A percentile compares a stretch with the other conserved stretches of the same genome.
Conservation (phyloP, 1,140 invertebrate species). For the Agrypnia vestita region DNA sequence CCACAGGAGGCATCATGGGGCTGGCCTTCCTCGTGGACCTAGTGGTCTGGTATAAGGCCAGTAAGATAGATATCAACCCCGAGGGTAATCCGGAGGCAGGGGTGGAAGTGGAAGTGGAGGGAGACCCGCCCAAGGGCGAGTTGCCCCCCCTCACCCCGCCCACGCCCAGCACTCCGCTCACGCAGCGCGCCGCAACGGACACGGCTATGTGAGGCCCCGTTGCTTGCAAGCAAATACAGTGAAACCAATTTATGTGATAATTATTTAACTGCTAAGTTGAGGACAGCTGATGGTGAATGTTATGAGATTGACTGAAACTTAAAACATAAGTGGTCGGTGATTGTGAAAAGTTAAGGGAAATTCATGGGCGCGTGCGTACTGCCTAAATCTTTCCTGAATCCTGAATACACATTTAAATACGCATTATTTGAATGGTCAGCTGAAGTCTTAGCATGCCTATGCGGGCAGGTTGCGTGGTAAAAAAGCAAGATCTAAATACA, state of each 20-base stretch:
- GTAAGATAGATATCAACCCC: slow-evolving; percentile 80
- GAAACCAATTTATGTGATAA: slow-evolving; percentile 8
- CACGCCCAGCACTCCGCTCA: slow-evolving; percentile 52
- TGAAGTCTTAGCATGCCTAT: too few relatives aligned
- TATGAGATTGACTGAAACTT: too few relatives aligned
- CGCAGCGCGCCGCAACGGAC: slow-evolving; percentile 58
- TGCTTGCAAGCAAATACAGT: background rate
- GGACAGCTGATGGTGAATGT: background rate
- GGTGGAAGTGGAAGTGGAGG: background rate
- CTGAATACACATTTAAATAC: too few relatives aligned
- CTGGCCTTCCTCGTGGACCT: slow-evolving; percentile 88
- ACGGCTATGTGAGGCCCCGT: slow-evolving; percentile 13
- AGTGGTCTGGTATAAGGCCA: slow-evolving; percentile 87
- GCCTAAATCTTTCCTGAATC: too few relatives aligned
- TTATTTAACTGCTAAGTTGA: slow-evolving; percentile 19
- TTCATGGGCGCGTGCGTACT: too few relatives aligned
- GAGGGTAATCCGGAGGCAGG: slow-evolving; percentile 59
- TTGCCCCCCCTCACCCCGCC: background rate
- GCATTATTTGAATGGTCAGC: too few relatives aligned
- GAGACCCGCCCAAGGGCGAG: slow-evolving; percentile 4
- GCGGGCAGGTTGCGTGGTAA: too few relatives aligned
- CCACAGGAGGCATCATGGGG: slow-evolving; percentile 86
- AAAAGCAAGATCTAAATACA: too few relatives aligned
- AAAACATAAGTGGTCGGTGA: too few relatives aligned
- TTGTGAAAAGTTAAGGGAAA: too few relatives aligned